Percentiles rank a stretch among this genome's conserved stretches.
These are phyloP conservation scores for Timema podura DNA, from an alignment of 2,888 invertebrate genomes.

Conservation along the genomic window DNA sequence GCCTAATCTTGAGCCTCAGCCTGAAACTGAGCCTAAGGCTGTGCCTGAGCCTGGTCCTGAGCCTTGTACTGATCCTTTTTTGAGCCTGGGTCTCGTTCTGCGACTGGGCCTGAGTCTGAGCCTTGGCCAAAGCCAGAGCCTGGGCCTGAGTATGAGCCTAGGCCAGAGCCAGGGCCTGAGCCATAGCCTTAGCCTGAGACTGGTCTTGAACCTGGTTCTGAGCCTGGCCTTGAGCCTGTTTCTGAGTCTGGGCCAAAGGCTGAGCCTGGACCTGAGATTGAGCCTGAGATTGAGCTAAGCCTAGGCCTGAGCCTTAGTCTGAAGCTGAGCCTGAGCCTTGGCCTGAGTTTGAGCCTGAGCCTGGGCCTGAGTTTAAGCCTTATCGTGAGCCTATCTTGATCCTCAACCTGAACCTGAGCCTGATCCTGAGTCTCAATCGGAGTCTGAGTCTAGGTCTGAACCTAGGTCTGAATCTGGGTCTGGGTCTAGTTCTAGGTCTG, in stretches of 20 bases:
- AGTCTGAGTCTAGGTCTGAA: no score
- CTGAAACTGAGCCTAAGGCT: constrained; percentile 27
- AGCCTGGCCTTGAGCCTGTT: constrained; percentile 28
- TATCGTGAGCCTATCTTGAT: no score
- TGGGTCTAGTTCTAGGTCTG: constrained; percentile 31
- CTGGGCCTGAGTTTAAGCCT: background rate
- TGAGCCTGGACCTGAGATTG: no score
- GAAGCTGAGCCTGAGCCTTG: constrained; percentile 21
- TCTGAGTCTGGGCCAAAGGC: no score
- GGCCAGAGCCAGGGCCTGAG: no score
- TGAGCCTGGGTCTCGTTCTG: constrained; percentile 32
- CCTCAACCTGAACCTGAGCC: constrained; percentile 8
- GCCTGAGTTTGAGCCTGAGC: background rate
- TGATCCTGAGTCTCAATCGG: no score
- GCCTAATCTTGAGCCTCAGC: constrained; percentile 25
- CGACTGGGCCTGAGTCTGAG: constrained; percentile 32
- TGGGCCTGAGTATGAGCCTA: constrained; percentile 31
- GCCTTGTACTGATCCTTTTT: constrained; percentile 29
- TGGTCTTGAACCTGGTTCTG: constrained; percentile 33
- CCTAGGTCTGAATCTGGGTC: constrained; percentile 1
- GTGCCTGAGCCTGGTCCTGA: constrained; percentile 25
- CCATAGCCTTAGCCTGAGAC: background rate
- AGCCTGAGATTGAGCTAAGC: constrained; percentile 32
- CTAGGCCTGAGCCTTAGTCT: constrained; percentile 32
- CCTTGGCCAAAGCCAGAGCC: constrained; percentile 31